Base-by-base conservation (phyloP, 2,888 invertebrate species). In the Matsumyia berberina region DNA sequence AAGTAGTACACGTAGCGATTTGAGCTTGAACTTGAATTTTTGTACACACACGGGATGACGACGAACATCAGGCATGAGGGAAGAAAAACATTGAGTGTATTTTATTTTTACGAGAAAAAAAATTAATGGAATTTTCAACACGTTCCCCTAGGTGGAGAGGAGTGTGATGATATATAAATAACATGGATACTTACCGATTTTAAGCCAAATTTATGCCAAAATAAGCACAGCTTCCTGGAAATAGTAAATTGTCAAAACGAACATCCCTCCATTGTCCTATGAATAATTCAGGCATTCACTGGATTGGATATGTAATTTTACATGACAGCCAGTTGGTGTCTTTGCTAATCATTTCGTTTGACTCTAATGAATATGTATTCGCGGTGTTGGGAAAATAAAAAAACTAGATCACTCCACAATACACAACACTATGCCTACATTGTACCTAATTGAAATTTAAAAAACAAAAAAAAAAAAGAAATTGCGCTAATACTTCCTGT, bases 11-110 rank as follows among this genome's bases (percentile, higher is more conserved):
- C 17, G 15, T 17, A 46, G 39, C 31, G 33, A 76, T 44, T 76
- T 70, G 64, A 58, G 57, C 76, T 76, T 76, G 76, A 81, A 76
- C 76, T 81, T 76, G 70, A 81, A 66, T 42, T 69, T 74, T 60
- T 51, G 35, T 57, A 49, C 37, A 53, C 46, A 39, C 46, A 42
- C 53, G 24, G 29, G 64, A 33, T 29, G 51, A 69, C 53, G 66
- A 66, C 66, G 49, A 76, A 51, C 60, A 35, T 29, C 33, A 51
- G 37, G 33, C 24, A 19, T 46, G 33, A 51, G 46, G 24, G 37
- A 57, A 33, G 33, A n/a, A 39, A 67, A 49, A 64, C 33, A 15
- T 37, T 24, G 24, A 24, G 49, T 66, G 49, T n/a, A 42, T 51
- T 62, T 35, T 33, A 33, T 31, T 51, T 29, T 60, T 9, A 12